A percentile compares a stretch with the other conserved stretches of the same genome.
phyloP scores from a whole-genome alignment of 2,797 vertebrate genomes.

The Loriculus beryllinus region DNA sequence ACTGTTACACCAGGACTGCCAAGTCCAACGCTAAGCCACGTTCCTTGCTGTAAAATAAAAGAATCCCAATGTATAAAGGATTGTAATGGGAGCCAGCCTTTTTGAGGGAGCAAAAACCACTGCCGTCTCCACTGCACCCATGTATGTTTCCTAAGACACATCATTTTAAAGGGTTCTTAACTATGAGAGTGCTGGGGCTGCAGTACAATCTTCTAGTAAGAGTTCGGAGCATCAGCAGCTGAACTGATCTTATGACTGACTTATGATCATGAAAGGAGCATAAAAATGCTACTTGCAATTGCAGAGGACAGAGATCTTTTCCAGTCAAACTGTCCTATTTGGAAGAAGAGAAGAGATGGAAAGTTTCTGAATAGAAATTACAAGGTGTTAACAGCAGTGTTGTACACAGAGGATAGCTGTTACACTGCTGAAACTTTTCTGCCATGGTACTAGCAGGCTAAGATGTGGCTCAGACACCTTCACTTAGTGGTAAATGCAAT shows the following conservation, averaged over 20 bases:
- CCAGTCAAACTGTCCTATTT: not conserved
- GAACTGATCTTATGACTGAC: not conserved
- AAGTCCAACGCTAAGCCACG: not conserved
- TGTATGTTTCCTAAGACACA: not conserved
- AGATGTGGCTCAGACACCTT: not conserved
- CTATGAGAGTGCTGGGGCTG: not conserved
- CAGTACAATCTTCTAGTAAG: not conserved
- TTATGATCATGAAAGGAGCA: not conserved
- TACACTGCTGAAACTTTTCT: not conserved
- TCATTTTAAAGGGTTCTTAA: not conserved
- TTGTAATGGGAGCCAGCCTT: not conserved
- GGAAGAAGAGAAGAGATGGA: not conserved
- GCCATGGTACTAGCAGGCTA: not conserved
- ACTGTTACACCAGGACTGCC: not conserved
- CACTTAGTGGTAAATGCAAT: not conserved
- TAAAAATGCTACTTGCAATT: not conserved
- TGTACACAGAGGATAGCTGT: not conserved
- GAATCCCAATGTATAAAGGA: not conserved
- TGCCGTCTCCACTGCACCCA: not conserved
- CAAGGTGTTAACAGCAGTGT: not conserved
- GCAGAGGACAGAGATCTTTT: not conserved
- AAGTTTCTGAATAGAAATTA: not conserved
- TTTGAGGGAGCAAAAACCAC: not conserved
- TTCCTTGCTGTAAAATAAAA: not conserved
- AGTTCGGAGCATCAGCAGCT: not conserved